A percentile compares a stretch with the other conserved stretches of the same genome.
These are phyloP conservation scores for Diarsia rubi DNA, from an alignment of 2,888 invertebrate species.

Conservation along the genomic window DNA sequence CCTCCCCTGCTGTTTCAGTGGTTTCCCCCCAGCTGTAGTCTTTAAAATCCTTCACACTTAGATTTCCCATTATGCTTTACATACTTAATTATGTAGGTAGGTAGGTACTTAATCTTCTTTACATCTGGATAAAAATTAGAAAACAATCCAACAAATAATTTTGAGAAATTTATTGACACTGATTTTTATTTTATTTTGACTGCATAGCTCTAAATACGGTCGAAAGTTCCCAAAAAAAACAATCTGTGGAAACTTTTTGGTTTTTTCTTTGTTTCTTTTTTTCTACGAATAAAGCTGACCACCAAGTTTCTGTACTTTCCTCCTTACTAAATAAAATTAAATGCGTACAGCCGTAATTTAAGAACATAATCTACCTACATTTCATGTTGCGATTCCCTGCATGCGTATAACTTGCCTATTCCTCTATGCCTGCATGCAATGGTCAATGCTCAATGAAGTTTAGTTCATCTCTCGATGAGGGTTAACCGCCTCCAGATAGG, in stretches of 20 bases:
- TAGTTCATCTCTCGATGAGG: background rate
- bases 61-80: conserved; percentile 67
- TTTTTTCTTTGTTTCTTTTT: background rate
- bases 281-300: background rate
- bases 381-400: background rate
- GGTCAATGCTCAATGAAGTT: background rate
- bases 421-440: background rate
- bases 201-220: too few species aligned
- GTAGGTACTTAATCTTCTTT: background rate
- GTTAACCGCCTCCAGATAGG: background rate
- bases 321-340: background rate
- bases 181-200: background rate
- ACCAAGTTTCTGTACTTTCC: background rate
- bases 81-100: too few species aligned
- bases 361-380: too few species aligned
- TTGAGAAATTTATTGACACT: conserved; percentile 37
- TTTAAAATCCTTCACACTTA: conserved; percentile 50
- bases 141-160: conserved; percentile 31
- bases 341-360: background rate
- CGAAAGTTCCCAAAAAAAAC: background rate
- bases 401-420: background rate
- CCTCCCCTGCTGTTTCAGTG: conserved; percentile 48
- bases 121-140: conserved; percentile 3
- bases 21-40: conserved; percentile 36
- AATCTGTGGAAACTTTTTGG: conserved; percentile 8